Evolutionary conservation across 2,113 vertebrate genomes (phyloP), one percentile per base, ranked within the genome.

Genomic region (Acrocephalus kingi): DNA sequence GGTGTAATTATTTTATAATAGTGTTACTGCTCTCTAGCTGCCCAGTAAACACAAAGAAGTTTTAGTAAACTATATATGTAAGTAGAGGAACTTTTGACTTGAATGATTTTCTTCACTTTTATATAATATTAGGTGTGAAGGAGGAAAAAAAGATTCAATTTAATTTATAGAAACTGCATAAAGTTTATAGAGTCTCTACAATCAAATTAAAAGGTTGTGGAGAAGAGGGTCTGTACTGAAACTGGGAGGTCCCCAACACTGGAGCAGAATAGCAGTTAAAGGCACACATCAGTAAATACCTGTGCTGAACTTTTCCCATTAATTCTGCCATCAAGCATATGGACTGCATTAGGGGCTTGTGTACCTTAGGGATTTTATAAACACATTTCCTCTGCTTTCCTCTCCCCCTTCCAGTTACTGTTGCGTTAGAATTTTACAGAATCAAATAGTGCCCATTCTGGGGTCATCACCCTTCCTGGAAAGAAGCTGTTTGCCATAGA

Each of bases 101-200:
- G 68, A 94, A 90, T 67, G 6, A 96, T 95, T 96, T 97, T 95
- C 94, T 96, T 84, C 45, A 54, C 95, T 97, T 97, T 97, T 96
- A 96, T 94, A 93, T 95, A 49, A 96, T 96, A 94, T 90, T 95
- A 96, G 91, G 93, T 96, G 97, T 6, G 18, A 96, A 95, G 63
- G 52, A 88, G 85, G 37, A 97, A 96, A 96, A 96, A 97, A 97
- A 97, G n/a, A 89, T 94, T 89, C 67, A 3, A 64, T 97, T 92
- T 94, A 88, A 80, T 98, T 97, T 98, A 97, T 96, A 96, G 96
- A 97, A 97, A 95, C 92, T 89, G 59, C 96, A 96, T 97, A 97
- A 98, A 96, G 71, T 98, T 98, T 98, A 98, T 96, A 91, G 96
- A 97, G 97, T 97, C 87, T 96, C 90, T 87, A 86, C 93, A 89